Evolutionary conservation across 2,888 invertebrate species (phyloP).

Genomic region (Cephus nigrinus): DNA sequence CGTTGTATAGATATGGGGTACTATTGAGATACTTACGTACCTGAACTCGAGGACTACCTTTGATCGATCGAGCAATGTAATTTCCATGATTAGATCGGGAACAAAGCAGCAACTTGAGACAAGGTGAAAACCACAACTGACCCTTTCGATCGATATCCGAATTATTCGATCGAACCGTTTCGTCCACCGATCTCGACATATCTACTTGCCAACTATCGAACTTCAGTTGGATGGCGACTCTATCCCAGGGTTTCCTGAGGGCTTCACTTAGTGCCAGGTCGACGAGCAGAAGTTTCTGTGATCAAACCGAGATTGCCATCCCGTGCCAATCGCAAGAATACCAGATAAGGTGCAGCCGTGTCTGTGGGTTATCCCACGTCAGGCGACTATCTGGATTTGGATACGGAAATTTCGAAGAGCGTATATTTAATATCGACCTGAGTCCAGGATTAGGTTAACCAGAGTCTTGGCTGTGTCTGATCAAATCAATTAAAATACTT

Average conservation of each 20-base stretch:
- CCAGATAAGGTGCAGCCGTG: neutral
- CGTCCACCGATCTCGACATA: neutral
- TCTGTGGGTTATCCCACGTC: neutral
- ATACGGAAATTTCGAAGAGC: neutral
- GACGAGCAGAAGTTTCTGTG: slow-evolving; percentile 25
- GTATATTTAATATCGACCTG: neutral
- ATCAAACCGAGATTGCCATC: slow-evolving; percentile 50
- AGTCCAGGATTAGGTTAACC: neutral
- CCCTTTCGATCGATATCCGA: slow-evolving; percentile 23
- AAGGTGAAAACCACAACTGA: slow-evolving; percentile 24
- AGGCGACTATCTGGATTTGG: neutral
- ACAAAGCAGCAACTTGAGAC: slow-evolving; percentile 44
- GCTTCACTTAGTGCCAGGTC: neutral
- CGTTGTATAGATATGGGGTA: neutral
- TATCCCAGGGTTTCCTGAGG: slow-evolving; percentile 17
- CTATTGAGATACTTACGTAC: neutral
- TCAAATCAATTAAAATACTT: neutral
- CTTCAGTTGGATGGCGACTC: slow-evolving; percentile 9
- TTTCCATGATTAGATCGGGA: slow-evolving; percentile 50
- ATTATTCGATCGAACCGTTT: slow-evolving; percentile 8
- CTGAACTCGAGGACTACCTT: slow-evolving; percentile 30
- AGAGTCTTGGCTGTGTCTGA: neutral
- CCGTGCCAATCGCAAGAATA: slow-evolving; percentile 37
- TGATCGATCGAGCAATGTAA: slow-evolving; percentile 51
- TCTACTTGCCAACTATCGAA: neutral